Percentiles rank a stretch among this genome's conserved stretches.
phyloP scores from a whole-genome alignment of 2,113 vertebrate species.

The Phylloscopus trochilus region DNA sequence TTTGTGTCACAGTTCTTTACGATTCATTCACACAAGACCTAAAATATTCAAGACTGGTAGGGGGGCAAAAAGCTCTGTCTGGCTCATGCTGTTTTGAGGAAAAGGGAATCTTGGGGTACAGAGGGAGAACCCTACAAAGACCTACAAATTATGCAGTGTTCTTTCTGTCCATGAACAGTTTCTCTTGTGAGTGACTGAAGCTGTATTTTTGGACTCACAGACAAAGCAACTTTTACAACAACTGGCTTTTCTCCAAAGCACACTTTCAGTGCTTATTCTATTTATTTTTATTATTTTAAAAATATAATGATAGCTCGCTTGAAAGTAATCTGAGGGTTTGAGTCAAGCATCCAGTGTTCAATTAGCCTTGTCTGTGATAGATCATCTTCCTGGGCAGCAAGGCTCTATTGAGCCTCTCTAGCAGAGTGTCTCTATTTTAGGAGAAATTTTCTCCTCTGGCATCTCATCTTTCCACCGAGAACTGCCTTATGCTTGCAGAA shows the following conservation, averaged over 20 bases:
- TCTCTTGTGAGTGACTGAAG: conserved; percentile 21
- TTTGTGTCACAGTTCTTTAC: conserved; percentile 37
- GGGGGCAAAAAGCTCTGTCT: conserved; percentile 38
- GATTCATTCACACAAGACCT: conserved; percentile 43
- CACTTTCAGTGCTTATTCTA: not conserved
- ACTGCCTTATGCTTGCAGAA: not conserved
- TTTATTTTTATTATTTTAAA: not conserved
- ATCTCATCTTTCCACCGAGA: not conserved
- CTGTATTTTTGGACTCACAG: conserved; percentile 8
- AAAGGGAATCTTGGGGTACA: not conserved
- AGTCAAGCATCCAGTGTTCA: not conserved
- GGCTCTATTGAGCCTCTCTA: not conserved
- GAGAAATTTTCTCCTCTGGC: not conserved
- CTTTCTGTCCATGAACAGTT: conserved; percentile 34
- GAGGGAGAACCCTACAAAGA: not conserved
- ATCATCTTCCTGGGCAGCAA: not conserved
- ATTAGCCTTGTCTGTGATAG: not conserved
- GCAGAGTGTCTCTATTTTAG: not conserved
- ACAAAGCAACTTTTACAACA: conserved; percentile 37
- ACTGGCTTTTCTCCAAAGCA: conserved; percentile 26
- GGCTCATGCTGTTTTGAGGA: conserved; percentile 53
- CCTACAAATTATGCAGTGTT: conserved; percentile 41
- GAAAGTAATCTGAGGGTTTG: not conserved
- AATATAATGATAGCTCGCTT: not conserved
- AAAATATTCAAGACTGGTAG: conserved; percentile 39